Conservation (phyloP, 2,888 invertebrate species). For the Sepiola atlantica region DNA sequence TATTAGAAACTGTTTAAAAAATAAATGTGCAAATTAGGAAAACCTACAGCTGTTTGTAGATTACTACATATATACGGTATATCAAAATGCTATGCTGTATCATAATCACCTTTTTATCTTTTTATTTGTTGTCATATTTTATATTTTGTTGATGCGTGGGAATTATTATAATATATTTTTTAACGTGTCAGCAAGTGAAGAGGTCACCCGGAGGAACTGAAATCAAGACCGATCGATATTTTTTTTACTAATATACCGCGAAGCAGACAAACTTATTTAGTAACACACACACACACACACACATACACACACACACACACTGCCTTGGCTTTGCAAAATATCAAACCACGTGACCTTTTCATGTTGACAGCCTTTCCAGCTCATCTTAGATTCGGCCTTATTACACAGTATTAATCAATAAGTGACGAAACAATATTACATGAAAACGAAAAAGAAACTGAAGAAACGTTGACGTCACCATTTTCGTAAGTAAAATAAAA, state of each 20-base stretch:
- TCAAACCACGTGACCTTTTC: conserved; percentile 2
- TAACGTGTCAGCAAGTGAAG: neutral
- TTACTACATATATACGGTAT: too few species aligned
- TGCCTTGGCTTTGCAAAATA: neutral
- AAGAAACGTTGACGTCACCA: neutral
- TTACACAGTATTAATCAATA: neutral
- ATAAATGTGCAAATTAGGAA: too few species aligned
- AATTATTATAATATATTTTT: too few species aligned
- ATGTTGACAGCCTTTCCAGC: neutral
- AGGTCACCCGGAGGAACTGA: neutral
- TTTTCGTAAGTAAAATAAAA: neutral
- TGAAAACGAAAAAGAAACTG: neutral
- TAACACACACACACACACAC: neutral
- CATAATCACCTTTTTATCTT: too few species aligned
- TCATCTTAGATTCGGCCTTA: neutral
- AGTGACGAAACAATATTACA: neutral
- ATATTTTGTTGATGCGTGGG: too few species aligned
- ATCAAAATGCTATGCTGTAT: too few species aligned
- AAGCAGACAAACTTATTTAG: too few species aligned
- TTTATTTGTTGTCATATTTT: too few species aligned
- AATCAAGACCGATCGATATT: neutral
- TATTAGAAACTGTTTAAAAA: too few species aligned
- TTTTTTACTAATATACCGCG: neutral
- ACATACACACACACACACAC: too few species aligned
- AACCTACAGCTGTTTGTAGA: too few species aligned